Evolutionary conservation across 2,797 vertebrate species (phyloP).

Genomic region (Otolemur crassicaudatus): DNA sequence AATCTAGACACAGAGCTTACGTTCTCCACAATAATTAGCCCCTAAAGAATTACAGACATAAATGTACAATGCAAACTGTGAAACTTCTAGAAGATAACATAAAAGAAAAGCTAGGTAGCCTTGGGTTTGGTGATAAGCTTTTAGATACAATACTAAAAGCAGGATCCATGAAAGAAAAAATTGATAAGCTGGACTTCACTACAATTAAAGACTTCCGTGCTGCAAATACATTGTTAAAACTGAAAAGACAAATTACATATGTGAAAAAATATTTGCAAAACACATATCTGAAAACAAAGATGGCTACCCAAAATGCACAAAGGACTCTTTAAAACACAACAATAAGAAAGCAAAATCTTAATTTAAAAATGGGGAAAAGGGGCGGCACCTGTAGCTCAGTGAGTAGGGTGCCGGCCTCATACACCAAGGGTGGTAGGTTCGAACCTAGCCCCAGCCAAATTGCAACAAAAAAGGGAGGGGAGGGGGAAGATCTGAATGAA

Average conservation of each 20-base stretch:
- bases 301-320: background rate
- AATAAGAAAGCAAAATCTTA: background rate
- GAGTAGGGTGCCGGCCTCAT: too few relatives aligned
- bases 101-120: background rate
- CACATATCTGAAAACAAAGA: background rate
- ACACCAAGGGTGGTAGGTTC: too few relatives aligned
- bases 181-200: background rate
- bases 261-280: background rate
- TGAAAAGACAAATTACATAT: background rate
- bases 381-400: too few relatives aligned
- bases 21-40: background rate
- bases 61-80: background rate
- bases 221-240: background rate
- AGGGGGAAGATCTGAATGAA: background rate
- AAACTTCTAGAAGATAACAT: background rate
- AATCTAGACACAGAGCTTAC: background rate
- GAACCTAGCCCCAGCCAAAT: too few relatives aligned
- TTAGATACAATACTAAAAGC: background rate
- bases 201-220: background rate
- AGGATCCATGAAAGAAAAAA: background rate
- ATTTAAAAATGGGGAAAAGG: background rate
- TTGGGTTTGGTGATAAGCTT: background rate
- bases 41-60: background rate
- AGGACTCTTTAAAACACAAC: background rate
- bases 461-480: background rate